These are phyloP conservation scores for Eolophus roseicapilla DNA, from an alignment of 2,113 vertebrate species.

Conservation along the genomic window DNA sequence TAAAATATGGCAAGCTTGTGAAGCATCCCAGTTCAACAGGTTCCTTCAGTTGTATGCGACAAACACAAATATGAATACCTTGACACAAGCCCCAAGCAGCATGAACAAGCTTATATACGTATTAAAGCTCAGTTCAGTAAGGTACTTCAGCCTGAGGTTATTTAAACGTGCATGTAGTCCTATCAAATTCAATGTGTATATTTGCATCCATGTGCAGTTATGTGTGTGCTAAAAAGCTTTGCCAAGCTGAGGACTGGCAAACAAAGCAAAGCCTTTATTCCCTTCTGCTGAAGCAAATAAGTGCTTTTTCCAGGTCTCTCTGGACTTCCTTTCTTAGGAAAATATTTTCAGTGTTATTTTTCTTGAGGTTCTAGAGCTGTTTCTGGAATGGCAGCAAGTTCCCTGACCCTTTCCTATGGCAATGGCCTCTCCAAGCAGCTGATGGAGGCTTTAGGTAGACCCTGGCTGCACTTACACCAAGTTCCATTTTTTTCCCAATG, in stretches of 20 bases:
- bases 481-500: neutral
- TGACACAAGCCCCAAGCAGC: neutral
- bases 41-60: neutral
- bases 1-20: neutral
- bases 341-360: neutral
- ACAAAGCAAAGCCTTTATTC: neutral
- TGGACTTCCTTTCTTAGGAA: neutral
- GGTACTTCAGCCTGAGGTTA: neutral
- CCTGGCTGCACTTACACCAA: neutral
- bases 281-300: neutral
- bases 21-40: neutral
- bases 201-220: neutral
- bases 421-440: neutral
- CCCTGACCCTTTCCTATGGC: accelerated
- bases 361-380: neutral
- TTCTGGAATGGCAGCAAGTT: neutral
- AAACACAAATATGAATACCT: neutral
- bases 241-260: neutral
- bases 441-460: neutral
- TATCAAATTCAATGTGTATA: neutral
- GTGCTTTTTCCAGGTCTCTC: neutral
- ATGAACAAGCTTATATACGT: neutral
- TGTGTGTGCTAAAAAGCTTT: neutral
- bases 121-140: neutral
- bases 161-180: neutral